Conservation (phyloP, 2,797 vertebrate genomes). For the Balearica regulorum region DNA sequence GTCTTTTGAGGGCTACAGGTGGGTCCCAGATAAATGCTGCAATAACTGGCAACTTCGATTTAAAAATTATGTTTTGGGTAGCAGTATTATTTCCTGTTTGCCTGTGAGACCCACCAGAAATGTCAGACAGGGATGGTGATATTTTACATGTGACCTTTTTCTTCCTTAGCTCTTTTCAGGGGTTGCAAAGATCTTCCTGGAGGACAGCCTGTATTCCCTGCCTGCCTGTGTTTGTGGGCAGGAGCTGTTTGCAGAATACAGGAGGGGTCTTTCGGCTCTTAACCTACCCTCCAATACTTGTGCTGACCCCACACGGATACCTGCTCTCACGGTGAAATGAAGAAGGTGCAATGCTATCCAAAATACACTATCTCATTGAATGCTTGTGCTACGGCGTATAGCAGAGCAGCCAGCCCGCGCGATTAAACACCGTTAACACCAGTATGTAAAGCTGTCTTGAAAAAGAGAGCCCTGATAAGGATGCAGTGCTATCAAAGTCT, state of each 20-base stretch:
- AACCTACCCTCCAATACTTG: background rate
- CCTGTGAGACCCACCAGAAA: background rate
- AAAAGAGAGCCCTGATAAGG: background rate
- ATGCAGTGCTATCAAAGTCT: background rate
- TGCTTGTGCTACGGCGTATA: background rate
- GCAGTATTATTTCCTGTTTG: background rate
- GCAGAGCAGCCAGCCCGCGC: background rate
- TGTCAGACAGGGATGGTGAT: background rate
- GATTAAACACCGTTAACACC: background rate
- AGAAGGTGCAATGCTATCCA: background rate
- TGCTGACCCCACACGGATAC: background rate
- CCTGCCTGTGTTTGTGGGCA: background rate
- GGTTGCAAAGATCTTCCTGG: background rate
- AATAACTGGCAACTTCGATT: background rate
- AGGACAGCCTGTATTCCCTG: background rate
- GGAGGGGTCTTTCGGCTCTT: background rate
- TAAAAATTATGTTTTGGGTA: background rate
- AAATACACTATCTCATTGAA: background rate
- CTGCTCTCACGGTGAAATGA: background rate
- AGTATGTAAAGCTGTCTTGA: background rate
- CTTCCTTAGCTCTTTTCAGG: background rate
- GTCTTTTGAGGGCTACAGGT: background rate
- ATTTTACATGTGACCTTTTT: background rate
- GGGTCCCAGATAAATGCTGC: background rate
- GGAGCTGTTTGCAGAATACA: background rate